Evolutionary conservation across 2,888 invertebrate species (phyloP).

Genomic region (Callyntrura sp.): DNA sequence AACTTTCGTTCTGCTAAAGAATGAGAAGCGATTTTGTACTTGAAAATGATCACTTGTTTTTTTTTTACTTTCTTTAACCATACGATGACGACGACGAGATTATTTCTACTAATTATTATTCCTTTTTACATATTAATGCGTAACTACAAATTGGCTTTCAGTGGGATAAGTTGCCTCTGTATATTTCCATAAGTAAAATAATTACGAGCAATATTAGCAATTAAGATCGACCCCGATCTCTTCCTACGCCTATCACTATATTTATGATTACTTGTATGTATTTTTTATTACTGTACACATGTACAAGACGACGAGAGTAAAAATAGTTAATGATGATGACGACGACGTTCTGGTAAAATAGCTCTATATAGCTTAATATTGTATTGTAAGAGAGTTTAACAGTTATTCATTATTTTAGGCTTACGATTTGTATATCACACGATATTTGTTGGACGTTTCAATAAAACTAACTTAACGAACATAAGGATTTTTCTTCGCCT

Average conservation of each 20-base stretch:
- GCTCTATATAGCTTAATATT: not conserved
- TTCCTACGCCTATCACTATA: not conserved
- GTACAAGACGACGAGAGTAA: not conserved
- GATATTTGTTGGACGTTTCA: conserved; percentile 66
- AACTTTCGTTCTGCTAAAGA: not conserved
- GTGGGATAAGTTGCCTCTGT: conserved; percentile 71
- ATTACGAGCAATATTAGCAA: not conserved
- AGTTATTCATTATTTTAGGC: conserved; percentile 30
- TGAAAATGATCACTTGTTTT: conserved; percentile 73
- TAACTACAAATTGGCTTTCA: conserved; percentile 63
- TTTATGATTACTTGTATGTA: conserved; percentile 16
- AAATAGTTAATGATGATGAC: conserved; percentile 32
- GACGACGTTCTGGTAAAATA: conserved; percentile 5
- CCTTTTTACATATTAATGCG: conserved; percentile 21
- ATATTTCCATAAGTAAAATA: not conserved
- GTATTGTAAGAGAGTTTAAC: conserved; percentile 19
- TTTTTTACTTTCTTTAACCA: not conserved
- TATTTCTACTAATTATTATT: conserved; percentile 19
- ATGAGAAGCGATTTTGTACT: conserved; percentile 72
- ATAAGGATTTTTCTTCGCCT: not conserved
- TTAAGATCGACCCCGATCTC: not conserved
- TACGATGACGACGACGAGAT: conserved; percentile 7
- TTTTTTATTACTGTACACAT: not conserved
- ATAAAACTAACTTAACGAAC: not conserved
- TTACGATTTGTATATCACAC: conserved; percentile 62